These are phyloP conservation scores for Eriocheir sinensis DNA, from an alignment of 1,140 invertebrate genomes.

Conservation along the genomic window DNA sequence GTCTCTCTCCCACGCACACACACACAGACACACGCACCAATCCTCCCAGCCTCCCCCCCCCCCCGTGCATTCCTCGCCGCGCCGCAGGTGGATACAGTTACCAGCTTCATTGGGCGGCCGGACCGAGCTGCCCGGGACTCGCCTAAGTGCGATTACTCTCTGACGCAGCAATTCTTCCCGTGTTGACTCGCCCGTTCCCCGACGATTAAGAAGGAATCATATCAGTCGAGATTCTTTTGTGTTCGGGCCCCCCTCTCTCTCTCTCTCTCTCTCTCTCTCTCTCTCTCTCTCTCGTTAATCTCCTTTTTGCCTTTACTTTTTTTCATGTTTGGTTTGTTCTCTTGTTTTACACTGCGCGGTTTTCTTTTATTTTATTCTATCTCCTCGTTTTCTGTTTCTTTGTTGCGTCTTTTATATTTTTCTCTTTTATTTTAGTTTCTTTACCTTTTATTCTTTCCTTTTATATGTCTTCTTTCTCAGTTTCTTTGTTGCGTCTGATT, in stretches of 20 bases:
- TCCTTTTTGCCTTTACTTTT: neutral
- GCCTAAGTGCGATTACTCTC: conserved; percentile 59
- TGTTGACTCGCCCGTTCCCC: conserved; percentile 39
- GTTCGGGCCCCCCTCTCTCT: neutral
- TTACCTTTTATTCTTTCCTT: no score
- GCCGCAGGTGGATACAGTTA: conserved; percentile 49
- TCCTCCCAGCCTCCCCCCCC: neutral
- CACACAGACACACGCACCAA: no score
- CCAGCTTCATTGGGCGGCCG: neutral
- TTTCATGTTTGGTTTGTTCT: neutral
- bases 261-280: neutral
- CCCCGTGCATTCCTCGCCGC: conserved; percentile 18
- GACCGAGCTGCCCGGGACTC: conserved; percentile 6
- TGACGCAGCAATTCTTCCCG: conserved; percentile 51
- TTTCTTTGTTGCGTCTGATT: neutral
- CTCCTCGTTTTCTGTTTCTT: neutral
- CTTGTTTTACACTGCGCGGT: neutral
- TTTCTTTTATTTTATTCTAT: neutral
- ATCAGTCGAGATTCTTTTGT: conserved; percentile 38
- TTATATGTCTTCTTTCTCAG: neutral
- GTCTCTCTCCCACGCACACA: no score
- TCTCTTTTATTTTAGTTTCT: neutral
- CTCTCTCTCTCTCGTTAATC: neutral
- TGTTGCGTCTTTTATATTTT: neutral
- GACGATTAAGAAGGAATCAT: conserved; percentile 58